Evolutionary conservation across 2,113 vertebrate species (phyloP).

Genomic region (Petroica traversi): DNA sequence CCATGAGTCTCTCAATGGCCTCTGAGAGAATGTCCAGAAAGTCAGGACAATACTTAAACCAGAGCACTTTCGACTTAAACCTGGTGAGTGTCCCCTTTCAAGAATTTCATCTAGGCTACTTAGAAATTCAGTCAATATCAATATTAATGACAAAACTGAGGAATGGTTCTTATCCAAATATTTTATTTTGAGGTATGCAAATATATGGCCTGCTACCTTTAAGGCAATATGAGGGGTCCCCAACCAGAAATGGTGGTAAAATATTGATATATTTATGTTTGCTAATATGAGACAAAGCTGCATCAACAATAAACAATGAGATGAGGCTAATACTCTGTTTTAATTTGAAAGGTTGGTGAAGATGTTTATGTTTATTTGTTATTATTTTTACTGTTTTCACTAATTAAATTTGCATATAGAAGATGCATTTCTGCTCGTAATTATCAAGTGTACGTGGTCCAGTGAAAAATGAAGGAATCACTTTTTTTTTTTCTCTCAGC

Average conservation of each 20-base stretch:
- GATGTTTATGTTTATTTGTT: background rate
- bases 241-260: background rate
- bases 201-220: background rate
- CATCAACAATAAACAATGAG: background rate
- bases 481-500: background rate
- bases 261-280: background rate
- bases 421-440: background rate
- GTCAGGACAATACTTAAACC: background rate
- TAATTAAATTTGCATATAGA: background rate
- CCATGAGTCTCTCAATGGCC: rapidly evolving
- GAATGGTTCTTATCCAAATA: background rate
- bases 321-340: background rate
- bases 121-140: background rate
- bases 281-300: background rate
- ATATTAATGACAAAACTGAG: background rate
- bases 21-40: background rate
- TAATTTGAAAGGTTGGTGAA: background rate
- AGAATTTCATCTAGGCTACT: background rate
- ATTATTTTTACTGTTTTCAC: background rate
- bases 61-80: background rate
- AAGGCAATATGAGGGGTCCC: background rate
- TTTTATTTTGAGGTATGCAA: background rate
- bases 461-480: background rate
- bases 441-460: background rate
- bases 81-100: background rate